Conservation (phyloP, 2,888 invertebrate genomes). For the Apodemia zela region DNA sequence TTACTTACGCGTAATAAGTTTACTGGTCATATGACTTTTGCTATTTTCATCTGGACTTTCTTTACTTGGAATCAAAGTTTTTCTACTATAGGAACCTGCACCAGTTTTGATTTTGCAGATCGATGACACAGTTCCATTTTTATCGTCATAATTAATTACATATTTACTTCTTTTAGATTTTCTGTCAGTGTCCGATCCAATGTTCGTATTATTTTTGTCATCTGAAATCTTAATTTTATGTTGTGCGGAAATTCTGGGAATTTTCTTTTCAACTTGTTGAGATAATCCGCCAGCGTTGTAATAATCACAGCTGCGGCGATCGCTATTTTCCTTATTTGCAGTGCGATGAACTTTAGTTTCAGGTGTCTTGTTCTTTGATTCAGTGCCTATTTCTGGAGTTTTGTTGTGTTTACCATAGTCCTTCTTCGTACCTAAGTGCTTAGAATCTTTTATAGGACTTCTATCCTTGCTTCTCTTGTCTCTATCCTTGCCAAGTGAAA, state of each 20-base stretch:
- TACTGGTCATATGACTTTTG: slow-evolving; percentile 53
- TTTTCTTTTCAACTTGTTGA: slow-evolving; percentile 13
- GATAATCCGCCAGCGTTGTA: background rate
- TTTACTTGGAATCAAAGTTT: slow-evolving; percentile 48
- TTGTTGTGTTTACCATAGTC: background rate
- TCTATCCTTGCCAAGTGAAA: background rate
- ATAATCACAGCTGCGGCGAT: background rate
- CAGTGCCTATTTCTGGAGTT: background rate
- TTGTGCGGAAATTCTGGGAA: slow-evolving; percentile 22
- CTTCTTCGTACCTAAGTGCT: background rate
- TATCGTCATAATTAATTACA: slow-evolving; percentile 72
- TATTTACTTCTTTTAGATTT: slow-evolving; percentile 57
- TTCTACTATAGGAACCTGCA: slow-evolving; percentile 48
- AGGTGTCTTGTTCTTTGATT: slow-evolving; percentile 2
- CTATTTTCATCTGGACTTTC: slow-evolving; percentile 47
- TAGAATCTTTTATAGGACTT: background rate
- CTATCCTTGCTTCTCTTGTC: background rate
- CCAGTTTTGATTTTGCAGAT: slow-evolving; percentile 60
- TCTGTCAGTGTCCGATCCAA: slow-evolving; percentile 37
- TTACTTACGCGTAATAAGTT: slow-evolving; percentile 72
- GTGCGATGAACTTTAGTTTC: slow-evolving; percentile 4
- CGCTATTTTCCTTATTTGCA: background rate
- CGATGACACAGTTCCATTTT: slow-evolving; percentile 71
- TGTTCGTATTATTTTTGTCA: slow-evolving; percentile 29
- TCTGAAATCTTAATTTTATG: slow-evolving; percentile 27